Evolutionary conservation across 2,113 vertebrate species (phyloP), one percentile per base, ranked within the genome.

Genomic region (Aptenodytes patagonicus): DNA sequence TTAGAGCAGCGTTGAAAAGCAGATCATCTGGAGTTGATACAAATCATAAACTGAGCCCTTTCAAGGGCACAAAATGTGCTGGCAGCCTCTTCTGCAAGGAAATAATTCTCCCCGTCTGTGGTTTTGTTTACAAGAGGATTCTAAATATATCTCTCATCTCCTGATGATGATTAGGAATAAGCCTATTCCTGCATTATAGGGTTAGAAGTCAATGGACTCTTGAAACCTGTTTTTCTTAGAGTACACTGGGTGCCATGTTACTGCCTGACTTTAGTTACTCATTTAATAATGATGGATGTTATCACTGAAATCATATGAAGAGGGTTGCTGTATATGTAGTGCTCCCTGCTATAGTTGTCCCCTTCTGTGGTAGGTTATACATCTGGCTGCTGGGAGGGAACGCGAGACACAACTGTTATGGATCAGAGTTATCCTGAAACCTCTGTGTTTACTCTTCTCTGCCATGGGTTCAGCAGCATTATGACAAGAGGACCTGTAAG

Each of bases 101-200:
- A 89, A 93, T 83, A 73, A 83, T 83, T 66, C 65, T 86, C 40
- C 40, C 71, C 61, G 71, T 95, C 71, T 83, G 92, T 79, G 52
- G 60, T 79, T 90, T 72, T 94, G 69, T 87, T 96, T 92, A 75
- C 22, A 36, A 82, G 49, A 92, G 31, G n/a, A 80, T 88, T 94
- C 92, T 93, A 94, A 95, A 95, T 93, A 88, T 87, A 91, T 70
- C 13, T n/a, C 36, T 84, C 52, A 44, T 70, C 57, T 80, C 54
- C 25, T 61, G 44, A 4, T 58, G 72, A 58, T 91, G 73, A 66
- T 65, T 72, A 82, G 61, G 55, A 69, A 72, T 55, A 71, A 84
- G 57, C 29, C 4, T 87, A 7, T 75, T 72, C 32, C 47, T 72
- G 71, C 64, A 36, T 64, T 60, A 64, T 21, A 40, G 61, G 46